Evolutionary conservation across 2,797 vertebrate species (phyloP), one percentile per base, ranked within the genome.

Genomic region (Chromis chromis): DNA sequence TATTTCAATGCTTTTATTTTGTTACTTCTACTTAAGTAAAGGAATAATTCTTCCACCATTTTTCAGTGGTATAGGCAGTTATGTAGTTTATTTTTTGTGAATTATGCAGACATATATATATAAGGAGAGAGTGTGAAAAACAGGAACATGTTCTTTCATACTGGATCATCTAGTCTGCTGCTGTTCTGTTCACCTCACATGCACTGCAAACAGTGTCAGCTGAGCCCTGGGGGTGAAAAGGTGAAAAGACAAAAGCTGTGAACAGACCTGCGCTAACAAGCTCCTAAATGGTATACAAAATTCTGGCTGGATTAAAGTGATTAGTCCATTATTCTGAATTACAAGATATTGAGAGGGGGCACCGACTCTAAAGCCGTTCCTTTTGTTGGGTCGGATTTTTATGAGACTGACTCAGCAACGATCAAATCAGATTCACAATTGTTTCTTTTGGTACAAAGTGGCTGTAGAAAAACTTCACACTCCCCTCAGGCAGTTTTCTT

Each of bases 401-500:
- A 19, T 68, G 22, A 50, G 4, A 24, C 1, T 50, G 16, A 19
- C 13, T 33, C 19, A 49, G 9, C 2, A 4, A 55, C 19, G 54
- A 42, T 6, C 6, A 52, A 16, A 50, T 22, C 4, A 49, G 27
- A 40, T 58, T 27, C 5, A 28, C 21, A 22, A 52, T 12, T 36
- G 7, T 52, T 19, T 48, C 4, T 12, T 19, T 69, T 39, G 1
- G 13, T 12, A 61, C n/a, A 62, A 54, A 58, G 68, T 50, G 27
- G 13, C 58, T 50, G 21, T 72, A 39, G 9, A 69, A 31, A 31
- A 9, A 59, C 7, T 27, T 62, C 7, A 48, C 39, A 58, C n/a
- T 49, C 16, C 78, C 81, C 55, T 71, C 53, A 67, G 84, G 79
- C 79, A 67, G 27, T 67, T 84, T 25, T 4, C 52, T 67, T 78